These are phyloP conservation scores for Otolemur crassicaudatus DNA, from an alignment of 2,797 vertebrate genomes.

Conservation along the genomic window DNA sequence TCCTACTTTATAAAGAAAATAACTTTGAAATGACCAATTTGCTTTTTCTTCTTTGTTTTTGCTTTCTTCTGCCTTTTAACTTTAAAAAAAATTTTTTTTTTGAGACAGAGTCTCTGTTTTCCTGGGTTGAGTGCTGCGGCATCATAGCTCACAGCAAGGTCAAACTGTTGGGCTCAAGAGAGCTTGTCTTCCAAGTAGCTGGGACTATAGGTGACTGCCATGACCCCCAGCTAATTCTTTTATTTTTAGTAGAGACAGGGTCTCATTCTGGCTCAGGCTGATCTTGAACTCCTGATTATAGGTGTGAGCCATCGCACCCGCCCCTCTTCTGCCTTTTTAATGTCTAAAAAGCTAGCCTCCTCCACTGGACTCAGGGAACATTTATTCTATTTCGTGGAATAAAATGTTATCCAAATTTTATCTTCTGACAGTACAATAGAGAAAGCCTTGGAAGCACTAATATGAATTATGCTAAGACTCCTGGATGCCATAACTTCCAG, in stretches of 20 bases:
- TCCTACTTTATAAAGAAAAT: neutral
- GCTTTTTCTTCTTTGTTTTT: neutral
- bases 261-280: too few relatives aligned
- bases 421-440: neutral
- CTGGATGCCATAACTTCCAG: neutral
- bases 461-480: neutral
- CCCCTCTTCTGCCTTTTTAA: neutral
- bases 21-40: neutral
- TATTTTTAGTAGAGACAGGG: too few relatives aligned
- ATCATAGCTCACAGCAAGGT: too few relatives aligned
- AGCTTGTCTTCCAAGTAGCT: too few relatives aligned
- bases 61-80: neutral
- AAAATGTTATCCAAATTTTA: neutral
- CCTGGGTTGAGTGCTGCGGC: too few relatives aligned
- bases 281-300: too few relatives aligned
- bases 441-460: neutral
- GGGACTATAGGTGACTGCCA: too few relatives aligned
- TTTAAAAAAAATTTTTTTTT: too few relatives aligned
- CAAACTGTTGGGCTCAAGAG: too few relatives aligned
- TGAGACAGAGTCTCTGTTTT: too few relatives aligned
- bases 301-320: too few relatives aligned
- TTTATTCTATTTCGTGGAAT: neutral
- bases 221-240: too few relatives aligned
- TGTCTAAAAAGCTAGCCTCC: neutral
- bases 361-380: neutral